These are phyloP conservation scores for Anadara kagoshimensis DNA, from an alignment of 1,140 invertebrate species.

Conservation along the genomic window DNA sequence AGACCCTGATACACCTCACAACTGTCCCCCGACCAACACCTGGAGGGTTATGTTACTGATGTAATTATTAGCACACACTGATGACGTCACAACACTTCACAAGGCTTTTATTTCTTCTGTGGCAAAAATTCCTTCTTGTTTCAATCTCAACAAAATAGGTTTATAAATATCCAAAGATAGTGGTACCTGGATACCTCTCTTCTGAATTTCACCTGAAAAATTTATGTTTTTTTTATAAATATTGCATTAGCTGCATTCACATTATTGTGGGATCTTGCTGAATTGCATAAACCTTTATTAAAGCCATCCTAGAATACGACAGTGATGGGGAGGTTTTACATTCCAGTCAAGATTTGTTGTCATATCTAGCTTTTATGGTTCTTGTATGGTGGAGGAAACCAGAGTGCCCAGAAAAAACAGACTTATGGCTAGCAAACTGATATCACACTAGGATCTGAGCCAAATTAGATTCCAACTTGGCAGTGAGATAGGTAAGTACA, in stretches of 20 bases:
- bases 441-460: too few species aligned
- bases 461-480: too few species aligned
- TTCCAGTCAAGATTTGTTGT: not conserved
- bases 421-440: too few species aligned
- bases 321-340: too few species aligned
- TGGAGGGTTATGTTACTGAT: not conserved
- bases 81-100: not conserved
- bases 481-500: too few species aligned
- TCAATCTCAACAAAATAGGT: constrained; percentile 89
- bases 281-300: not conserved
- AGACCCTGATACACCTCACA: not conserved
- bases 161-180: constrained; percentile 93
- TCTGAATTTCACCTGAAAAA: constrained; percentile 92
- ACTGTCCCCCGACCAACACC: not conserved
- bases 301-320: not conserved
- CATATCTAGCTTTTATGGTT: not conserved
- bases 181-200: constrained; percentile 92
- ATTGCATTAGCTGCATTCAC: not conserved
- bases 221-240: too few species aligned
- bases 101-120: constrained; percentile 52
- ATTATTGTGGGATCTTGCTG: not conserved
- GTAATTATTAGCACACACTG: not conserved
- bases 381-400: too few species aligned
- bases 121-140: constrained; percentile 88
- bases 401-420: too few species aligned